phyloP scores from a whole-genome alignment of 2,797 vertebrate species.

The Anguilla anguilla region DNA sequence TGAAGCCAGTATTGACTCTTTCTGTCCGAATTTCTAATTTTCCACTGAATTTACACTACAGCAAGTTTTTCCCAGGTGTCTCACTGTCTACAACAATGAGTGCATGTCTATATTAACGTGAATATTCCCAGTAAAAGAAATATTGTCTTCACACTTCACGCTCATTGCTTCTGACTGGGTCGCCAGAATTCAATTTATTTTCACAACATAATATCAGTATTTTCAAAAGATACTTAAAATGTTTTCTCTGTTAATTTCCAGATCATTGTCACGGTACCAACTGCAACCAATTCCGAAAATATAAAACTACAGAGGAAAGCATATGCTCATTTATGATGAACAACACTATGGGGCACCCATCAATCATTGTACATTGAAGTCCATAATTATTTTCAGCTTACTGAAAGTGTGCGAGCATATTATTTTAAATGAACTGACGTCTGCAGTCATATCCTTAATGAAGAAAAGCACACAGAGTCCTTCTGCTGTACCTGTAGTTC shows the following conservation, averaged over 20 bases:
- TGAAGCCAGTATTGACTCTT: not conserved
- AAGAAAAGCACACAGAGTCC: not conserved
- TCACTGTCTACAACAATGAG: not conserved
- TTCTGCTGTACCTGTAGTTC: not conserved
- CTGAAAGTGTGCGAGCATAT: not conserved
- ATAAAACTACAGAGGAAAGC: not conserved
- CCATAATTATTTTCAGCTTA: not conserved
- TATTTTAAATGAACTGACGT: not conserved
- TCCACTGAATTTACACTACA: not conserved
- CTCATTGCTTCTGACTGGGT: not conserved
- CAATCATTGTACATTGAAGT: not conserved
- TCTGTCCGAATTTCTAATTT: not conserved
- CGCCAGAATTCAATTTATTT: constrained; percentile 1
- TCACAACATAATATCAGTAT: not conserved
- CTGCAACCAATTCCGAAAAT: not conserved
- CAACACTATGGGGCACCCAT: not conserved
- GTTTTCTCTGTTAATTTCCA: not conserved
- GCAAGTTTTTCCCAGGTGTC: not conserved
- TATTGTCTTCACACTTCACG: not conserved
- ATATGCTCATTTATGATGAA: not conserved
- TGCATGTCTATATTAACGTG: not conserved
- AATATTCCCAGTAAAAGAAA: not conserved
- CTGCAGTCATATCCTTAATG: not conserved
- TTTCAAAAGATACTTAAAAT: not conserved
- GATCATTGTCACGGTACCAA: not conserved